phyloP scores from a whole-genome alignment of 2,888 invertebrate species.

The Oegoconia quadripuncta region DNA sequence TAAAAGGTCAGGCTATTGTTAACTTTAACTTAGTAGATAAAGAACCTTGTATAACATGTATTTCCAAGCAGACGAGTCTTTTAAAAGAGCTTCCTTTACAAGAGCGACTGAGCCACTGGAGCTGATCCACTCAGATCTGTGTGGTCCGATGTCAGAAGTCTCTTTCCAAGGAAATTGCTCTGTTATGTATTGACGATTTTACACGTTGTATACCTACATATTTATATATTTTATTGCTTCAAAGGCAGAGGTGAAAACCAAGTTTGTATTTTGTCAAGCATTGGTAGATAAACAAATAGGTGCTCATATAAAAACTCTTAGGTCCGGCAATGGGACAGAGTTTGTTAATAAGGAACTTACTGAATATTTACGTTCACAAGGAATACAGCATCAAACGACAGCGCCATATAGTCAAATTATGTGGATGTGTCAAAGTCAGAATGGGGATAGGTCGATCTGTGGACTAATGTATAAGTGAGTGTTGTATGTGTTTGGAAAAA shows the following conservation, averaged over 20 bases:
- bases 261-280: constrained; percentile 7
- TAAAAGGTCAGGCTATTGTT: neutral
- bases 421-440: too few relatives aligned
- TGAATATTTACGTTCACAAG: neutral
- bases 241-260: constrained; percentile 6
- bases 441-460: neutral
- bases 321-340: neutral
- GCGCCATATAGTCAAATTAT: neutral
- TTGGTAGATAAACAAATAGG: constrained; percentile 19
- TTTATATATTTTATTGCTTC: constrained; percentile 11
- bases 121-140: constrained; percentile 12
- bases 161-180: constrained; percentile 7
- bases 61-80: constrained; percentile 7
- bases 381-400: constrained; percentile 1
- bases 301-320: neutral
- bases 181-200: constrained; percentile 13
- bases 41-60: constrained; percentile 4
- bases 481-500: too few relatives aligned
- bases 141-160: constrained; percentile 9
- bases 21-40: constrained; percentile 3
- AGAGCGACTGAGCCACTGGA: constrained; percentile 2
- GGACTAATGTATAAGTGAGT: too few relatives aligned
- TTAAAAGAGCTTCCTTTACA: constrained; percentile 1
- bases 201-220: constrained; percentile 5
- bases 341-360: constrained; percentile 1